A percentile compares a stretch with the other conserved stretches of the same genome.
These are phyloP conservation scores for Sardina pilchardus DNA, from an alignment of 2,113 vertebrate genomes.

Conservation along the genomic window DNA sequence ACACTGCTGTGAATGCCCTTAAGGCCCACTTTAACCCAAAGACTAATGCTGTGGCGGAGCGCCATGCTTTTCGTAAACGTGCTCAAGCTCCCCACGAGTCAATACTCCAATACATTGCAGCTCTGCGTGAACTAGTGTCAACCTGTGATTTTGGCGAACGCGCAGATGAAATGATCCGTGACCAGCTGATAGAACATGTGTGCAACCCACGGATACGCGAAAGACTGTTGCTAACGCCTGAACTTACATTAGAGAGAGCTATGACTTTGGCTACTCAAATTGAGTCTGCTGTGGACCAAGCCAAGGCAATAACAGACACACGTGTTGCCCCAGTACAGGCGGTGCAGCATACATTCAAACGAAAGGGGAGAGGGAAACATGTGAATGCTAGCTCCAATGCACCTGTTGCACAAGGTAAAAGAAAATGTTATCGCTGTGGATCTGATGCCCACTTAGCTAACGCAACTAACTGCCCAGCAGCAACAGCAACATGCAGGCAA, in stretches of 20 bases:
- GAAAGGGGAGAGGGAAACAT: too few species aligned
- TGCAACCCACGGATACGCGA: too few species aligned
- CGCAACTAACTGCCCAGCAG: conserved; percentile 1
- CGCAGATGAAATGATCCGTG: too few species aligned
- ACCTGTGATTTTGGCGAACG: too few species aligned
- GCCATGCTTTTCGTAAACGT: conserved; percentile 23
- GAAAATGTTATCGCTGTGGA: neutral
- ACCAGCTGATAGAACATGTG: too few species aligned
- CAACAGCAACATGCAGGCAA: neutral
- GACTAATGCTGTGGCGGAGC: conserved; percentile 24
- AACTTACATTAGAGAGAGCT: too few species aligned
- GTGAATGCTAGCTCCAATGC: too few species aligned
- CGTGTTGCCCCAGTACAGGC: neutral
- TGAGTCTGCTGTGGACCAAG: neutral
- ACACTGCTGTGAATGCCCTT: neutral
- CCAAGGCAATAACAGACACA: neutral
- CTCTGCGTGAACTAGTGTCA: too few species aligned
- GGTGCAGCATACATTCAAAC: neutral
- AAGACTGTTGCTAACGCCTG: too few species aligned
- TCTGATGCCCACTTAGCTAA: neutral
- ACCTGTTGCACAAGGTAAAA: too few species aligned
- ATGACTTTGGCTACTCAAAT: too few species aligned
- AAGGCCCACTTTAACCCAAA: conserved; percentile 23
- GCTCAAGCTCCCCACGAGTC: neutral
- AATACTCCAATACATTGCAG: too few species aligned